These are phyloP conservation scores for Mormyrus lacerda DNA, from an alignment of 2,113 vertebrate species.

Conservation along the genomic window DNA sequence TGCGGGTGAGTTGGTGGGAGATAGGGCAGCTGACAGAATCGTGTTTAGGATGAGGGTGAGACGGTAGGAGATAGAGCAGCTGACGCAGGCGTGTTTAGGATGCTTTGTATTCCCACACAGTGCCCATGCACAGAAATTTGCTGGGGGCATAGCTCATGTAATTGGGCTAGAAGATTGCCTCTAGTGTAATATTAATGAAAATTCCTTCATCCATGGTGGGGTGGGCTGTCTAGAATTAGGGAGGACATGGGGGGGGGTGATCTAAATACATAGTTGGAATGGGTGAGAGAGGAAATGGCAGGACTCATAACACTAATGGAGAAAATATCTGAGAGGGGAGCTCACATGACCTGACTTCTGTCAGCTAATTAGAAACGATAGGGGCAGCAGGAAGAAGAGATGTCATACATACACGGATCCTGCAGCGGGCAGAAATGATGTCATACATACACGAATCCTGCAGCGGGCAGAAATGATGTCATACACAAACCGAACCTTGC, in stretches of 20 bases:
- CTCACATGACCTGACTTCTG: not conserved
- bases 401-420: constrained; percentile 11
- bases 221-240: constrained; percentile 30
- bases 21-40: not conserved
- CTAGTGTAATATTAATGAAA: constrained; percentile 45
- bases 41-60: not conserved
- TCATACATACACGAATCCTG: constrained; percentile 1
- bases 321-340: not conserved
- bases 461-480: not conserved
- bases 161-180: constrained; percentile 35
- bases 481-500: not conserved
- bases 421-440: not conserved
- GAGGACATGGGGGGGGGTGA: not conserved
- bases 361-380: constrained; percentile 31
- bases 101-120: constrained; percentile 19
- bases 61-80: not conserved
- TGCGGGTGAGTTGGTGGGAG: not conserved
- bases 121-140: constrained; percentile 18
- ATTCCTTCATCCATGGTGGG: constrained; percentile 31
- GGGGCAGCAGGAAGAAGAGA: constrained; percentile 9
- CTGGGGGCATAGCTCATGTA: constrained; percentile 32
- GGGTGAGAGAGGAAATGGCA: constrained; percentile 1
- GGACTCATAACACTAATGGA: not conserved
- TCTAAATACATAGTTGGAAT: constrained; percentile 7
- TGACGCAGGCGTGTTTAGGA: not conserved